Base-by-base conservation (phyloP, 2,113 vertebrate genomes). In the Sylvicapra grimmia region DNA sequence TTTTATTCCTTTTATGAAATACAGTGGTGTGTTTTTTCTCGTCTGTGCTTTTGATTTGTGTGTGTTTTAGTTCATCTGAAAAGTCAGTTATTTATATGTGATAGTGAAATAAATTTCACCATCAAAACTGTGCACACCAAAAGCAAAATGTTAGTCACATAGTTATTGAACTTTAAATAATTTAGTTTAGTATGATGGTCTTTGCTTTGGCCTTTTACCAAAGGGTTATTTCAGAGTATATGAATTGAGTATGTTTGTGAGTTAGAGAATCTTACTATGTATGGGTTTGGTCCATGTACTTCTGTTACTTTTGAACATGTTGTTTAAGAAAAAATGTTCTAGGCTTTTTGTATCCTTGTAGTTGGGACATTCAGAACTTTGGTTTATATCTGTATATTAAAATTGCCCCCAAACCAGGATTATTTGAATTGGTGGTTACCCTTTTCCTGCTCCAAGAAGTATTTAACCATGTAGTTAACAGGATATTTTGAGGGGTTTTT, bases 1-100 rank as follows among this genome's bases (percentile, higher is more conserved):
- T 96, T 97, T 91, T 86, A 92, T 98, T 97, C 68, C 79, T 96
- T 97, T 97, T 96, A 98, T 96, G 87, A 97, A 98, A 95, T 98
- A 94, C 59, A 96, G 83, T 89, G 87, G 97, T 98, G 95, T 98
- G 97, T 98, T 98, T 98, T 98, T 98, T 97, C 96, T 97, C 93
- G 98, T 98, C 96, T 98, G 97, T 98, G 96, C 94, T 97, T 98
- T 98, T 98, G 97, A 98, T 98, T 98, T 98, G 59, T 98, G 87
- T 93, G 93, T 98, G 97, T 98, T 98, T 88, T 87, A 97, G 90
- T 92, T 79, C 93, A 97, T 97, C 77, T 93, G 95, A 93, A 95
- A 96, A 96, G 85, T 93, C 95, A 96, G 88, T 80, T 97, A 86
- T 97, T 94, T 95, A 83, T 90, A 96, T n/a, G 31, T 97, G 47